These are phyloP conservation scores for Geotrypetes seraphini DNA, from an alignment of 2,797 vertebrate genomes.

Conservation along the genomic window DNA sequence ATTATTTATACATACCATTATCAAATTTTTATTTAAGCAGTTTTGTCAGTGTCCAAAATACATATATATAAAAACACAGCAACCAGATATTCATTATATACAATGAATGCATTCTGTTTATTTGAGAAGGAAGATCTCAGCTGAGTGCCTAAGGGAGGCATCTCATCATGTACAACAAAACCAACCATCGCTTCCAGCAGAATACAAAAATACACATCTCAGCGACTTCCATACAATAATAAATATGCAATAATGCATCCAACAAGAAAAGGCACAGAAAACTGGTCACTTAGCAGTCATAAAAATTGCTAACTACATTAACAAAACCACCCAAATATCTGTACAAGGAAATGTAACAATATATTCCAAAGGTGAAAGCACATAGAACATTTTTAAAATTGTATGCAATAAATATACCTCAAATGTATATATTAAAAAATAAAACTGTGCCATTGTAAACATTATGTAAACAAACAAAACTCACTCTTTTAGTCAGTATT, in stretches of 20 bases:
- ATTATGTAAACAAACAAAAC: conserved; percentile 98
- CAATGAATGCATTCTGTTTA: conserved; percentile 83
- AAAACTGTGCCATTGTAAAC: conserved; percentile 96
- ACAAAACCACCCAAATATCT: conserved; percentile 91
- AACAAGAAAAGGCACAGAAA: conserved; percentile 97
- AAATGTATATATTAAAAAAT: conserved; percentile 84
- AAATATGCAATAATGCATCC: conserved; percentile 95
- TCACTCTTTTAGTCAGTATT: conserved; percentile 69
- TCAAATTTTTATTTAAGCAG: no score
- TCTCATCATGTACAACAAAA: conserved; percentile 79
- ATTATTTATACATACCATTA: no score
- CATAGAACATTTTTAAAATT: conserved; percentile 86
- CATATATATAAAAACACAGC: conserved; percentile 26
- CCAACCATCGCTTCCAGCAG: conserved; percentile 80
- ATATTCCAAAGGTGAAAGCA: conserved; percentile 98
- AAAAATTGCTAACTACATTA: conserved; percentile 94
- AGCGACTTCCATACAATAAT: conserved; percentile 94
- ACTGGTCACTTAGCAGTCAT: conserved; percentile 98
- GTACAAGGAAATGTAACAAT: conserved; percentile 94
- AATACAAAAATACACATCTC: conserved; percentile 99
- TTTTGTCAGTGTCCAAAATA: background rate
- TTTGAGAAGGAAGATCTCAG: conserved; percentile 89
- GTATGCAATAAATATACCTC: conserved; percentile 98
- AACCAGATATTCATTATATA: conserved; percentile 22
- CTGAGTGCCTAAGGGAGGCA: conserved; percentile 67